These are phyloP conservation scores for Bimastos eiseni DNA, from an alignment of 2,888 invertebrate species.

Conservation along the genomic window DNA sequence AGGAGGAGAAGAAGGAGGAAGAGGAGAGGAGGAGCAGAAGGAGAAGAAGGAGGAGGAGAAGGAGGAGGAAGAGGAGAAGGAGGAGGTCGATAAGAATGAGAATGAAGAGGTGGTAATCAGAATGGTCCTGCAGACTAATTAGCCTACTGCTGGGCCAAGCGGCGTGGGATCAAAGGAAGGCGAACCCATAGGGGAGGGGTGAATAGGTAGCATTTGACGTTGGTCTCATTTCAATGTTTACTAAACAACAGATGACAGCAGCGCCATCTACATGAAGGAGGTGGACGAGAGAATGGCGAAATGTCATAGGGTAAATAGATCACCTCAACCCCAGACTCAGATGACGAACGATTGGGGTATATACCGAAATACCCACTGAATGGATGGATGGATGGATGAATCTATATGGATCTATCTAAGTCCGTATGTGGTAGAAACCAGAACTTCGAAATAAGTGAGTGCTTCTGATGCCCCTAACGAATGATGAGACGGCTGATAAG, in stretches of 20 bases:
- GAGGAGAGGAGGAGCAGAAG: not conserved
- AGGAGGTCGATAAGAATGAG: no score
- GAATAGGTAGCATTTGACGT: not conserved
- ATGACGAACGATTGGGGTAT: not conserved
- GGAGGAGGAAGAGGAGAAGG: no score
- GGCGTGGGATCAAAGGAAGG: not conserved
- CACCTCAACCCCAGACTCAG: not conserved
- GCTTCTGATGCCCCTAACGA: no score
- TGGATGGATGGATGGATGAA: no score
- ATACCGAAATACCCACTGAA: no score
- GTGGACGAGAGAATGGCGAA: not conserved
- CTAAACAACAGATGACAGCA: not conserved
- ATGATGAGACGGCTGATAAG: no score
- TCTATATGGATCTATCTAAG: no score
- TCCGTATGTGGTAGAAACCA: no score
- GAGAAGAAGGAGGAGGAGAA: no score
- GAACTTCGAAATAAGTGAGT: no score
- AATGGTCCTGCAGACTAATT: not conserved
- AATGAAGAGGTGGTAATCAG: not conserved
- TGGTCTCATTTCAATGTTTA: not conserved
- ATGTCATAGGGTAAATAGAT: not conserved
- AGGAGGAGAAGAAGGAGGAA: no score
- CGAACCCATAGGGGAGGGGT: not conserved
- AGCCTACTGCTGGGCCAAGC: not conserved
- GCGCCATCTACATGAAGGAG: not conserved